Evolutionary conservation across 2,113 vertebrate species (phyloP), one percentile per base, ranked within the genome.

Genomic region (Leptodactylus fuscus): DNA sequence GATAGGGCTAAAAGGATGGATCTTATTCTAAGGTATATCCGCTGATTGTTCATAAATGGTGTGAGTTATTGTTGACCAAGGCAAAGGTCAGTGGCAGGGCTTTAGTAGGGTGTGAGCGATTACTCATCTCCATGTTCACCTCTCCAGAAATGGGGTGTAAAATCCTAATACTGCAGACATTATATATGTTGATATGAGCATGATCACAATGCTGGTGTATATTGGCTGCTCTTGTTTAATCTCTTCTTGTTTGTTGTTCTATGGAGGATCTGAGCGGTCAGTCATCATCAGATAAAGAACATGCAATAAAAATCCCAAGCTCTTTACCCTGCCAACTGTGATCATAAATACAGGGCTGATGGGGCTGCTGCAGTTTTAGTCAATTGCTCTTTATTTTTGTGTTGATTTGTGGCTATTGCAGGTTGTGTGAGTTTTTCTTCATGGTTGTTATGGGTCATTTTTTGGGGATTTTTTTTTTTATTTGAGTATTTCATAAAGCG

Each of bases 21-120:
- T 97, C 97, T 97, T 97, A 97, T 98, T 97, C 97, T 97, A 96
- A 99, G 97, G 97, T 98, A 98, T 97, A 98, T 99, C 97, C 96
- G 95, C 92, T 95, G 94, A 98, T 99, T 99, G 97, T 98, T 98
- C 96, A 94, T 97, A 96, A 96, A 93, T 94, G 94, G 91, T 93
- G 94, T 97, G 96, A 97, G 94, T 97, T 98, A 97, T 95, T 93
- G 94, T 93, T 92, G 90, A 88, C 92, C 87, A 92, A 95, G 94
- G 93, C 95, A 96, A 96, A 96, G 96, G 96, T 98, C 95, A 97
- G 94, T 93, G 86, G 89, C 91, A 93, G 91, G 91, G 91, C 94
- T 92, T 91, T 89, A 91, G 90, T 89, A 90, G 90, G 2, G 90
- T 90, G 88, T 88, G 90, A 87, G 89, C 78, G 85, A 83, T 88